Conservation (phyloP, 2,797 vertebrate genomes). For the Rallus crepitans region DNA sequence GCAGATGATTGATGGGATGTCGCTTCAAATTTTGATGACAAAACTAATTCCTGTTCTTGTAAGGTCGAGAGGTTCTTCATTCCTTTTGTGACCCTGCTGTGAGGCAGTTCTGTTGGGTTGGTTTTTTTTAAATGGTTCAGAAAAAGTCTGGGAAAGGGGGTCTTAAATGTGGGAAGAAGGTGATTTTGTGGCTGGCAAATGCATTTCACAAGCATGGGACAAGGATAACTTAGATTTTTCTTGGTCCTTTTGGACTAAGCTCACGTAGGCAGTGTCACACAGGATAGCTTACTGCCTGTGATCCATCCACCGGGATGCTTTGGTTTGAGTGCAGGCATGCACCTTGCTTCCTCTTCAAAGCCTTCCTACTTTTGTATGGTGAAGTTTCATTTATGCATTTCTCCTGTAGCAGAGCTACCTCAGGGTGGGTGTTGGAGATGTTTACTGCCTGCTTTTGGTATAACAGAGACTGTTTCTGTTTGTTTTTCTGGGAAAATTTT, state of each 20-base stretch:
- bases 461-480: neutral
- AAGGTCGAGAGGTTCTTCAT: neutral
- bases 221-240: neutral
- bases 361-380: neutral
- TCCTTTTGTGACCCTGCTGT: neutral
- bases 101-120: neutral
- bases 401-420: neutral
- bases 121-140: accelerated
- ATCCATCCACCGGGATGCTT: neutral
- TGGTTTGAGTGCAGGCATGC: neutral
- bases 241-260: neutral
- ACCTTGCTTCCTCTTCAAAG: neutral
- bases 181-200: neutral
- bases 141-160: neutral
- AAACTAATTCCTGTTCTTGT: neutral
- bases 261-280: accelerated
- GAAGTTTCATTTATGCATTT: neutral
- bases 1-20: neutral
- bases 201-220: neutral
- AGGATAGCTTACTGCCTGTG: neutral
- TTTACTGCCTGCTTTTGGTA: neutral
- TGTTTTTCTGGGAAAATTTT: neutral
- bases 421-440: neutral
- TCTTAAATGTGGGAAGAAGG: neutral
- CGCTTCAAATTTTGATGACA: neutral